Evolutionary conservation across 2,113 vertebrate species (phyloP).

Genomic region (Ictalurus punctatus): DNA sequence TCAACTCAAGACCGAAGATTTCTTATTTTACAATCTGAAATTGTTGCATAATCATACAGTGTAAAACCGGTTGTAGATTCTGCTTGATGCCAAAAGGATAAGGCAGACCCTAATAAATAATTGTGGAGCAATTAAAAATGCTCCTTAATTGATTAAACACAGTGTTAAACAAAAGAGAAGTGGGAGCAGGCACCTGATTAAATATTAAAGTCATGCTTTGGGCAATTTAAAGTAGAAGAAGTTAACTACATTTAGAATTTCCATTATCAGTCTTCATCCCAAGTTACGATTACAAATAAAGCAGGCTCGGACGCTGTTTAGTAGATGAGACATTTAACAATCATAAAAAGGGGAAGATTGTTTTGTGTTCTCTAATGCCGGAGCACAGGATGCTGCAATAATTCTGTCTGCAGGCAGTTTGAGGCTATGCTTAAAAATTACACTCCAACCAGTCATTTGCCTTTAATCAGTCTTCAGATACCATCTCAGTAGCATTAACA

Average conservation of each 20-base stretch:
- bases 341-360: slow-evolving; percentile 78
- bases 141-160: slow-evolving; percentile 29
- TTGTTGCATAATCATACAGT: not conserved
- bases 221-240: slow-evolving; percentile 36
- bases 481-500: not conserved
- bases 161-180: slow-evolving; percentile 30
- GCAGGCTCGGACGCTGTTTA: slow-evolving; percentile 72
- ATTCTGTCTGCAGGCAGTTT: not conserved
- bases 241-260: slow-evolving; percentile 38
- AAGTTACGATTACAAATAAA: slow-evolving; percentile 44
- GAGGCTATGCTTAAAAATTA: not conserved
- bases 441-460: not conserved
- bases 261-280: slow-evolving; percentile 35
- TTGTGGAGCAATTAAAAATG: not conserved
- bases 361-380: slow-evolving; percentile 84
- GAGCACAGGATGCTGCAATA: slow-evolving; percentile 53
- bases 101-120: not conserved
- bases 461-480: not conserved
- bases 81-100: not conserved
- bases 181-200: slow-evolving; percentile 17
- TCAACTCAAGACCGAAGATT: not conserved
- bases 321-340: slow-evolving; percentile 77
- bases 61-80: not conserved
- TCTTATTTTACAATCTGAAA: not conserved
- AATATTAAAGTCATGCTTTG: slow-evolving; percentile 43